Evolutionary conservation across 2,797 vertebrate genomes (phyloP), one percentile per base, ranked within the genome.

Genomic region (Pteropus rufus): DNA sequence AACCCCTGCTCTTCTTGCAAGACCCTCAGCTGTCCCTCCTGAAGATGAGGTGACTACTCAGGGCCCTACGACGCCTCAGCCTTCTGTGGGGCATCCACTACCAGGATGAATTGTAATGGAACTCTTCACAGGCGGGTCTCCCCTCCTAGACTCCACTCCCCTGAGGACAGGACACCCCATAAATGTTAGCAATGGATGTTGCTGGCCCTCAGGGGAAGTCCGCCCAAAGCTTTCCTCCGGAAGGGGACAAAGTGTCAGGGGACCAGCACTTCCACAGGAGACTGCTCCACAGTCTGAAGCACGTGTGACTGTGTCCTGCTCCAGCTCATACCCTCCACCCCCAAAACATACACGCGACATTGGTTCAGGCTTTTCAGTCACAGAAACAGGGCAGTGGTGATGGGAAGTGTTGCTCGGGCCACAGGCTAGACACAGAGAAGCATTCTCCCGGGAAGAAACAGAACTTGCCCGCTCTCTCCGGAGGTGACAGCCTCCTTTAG

Each of bases 401-500:
- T 70, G 52, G 76, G 29, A 75, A 92, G 54, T 9, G 81, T 92
- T 86, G 96, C 94, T 93, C 11, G 1, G 84, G 89, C 31, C 87
- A 39, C 95, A 9, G 90, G 76, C 83, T 41, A 18, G 41, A 93
- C 91, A 84, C 39, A 58, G 72, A 65, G 56, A 90, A 93, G 96
- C 89, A 95, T 93, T 94, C 75, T 88, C 31, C 73, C 77, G 24
- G 79, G 85, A 62, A 82, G 90, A 67, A 89, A 54, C 34, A 52
- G 94, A 83, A 79, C 92, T 49, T 75, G 64, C 80, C 16, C 56
- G 0, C 9, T 10, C 21, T 15, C 21, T 41, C 64, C 70, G 14
- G 90, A 76, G 91, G 73, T 54, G 87, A 82, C 93, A 86, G 97
- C 65, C 95, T 91, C 81, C 95, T 95, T 64, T 29, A 86, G 73